Conservation (phyloP, 2,113 vertebrate species). For the Malurus alboscapulatus region DNA sequence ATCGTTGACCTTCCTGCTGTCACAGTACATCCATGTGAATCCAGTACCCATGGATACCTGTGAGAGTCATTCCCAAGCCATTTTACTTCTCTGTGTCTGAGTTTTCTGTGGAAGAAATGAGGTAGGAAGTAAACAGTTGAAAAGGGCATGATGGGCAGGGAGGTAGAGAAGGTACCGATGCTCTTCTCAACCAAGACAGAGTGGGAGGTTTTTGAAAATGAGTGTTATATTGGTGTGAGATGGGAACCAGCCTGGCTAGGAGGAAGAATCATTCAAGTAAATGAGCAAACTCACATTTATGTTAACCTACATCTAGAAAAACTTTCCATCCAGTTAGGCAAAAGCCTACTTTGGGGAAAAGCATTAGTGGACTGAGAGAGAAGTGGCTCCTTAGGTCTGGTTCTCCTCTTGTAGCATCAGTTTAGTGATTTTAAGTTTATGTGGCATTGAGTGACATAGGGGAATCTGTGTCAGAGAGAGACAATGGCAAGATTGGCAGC, state of each 20-base stretch:
- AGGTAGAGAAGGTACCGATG: background rate
- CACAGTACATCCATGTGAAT: background rate
- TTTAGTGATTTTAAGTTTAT: background rate
- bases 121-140: background rate
- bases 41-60: background rate
- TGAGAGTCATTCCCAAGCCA: background rate
- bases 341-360: background rate
- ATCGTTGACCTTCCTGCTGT: background rate
- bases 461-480: background rate
- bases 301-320: background rate
- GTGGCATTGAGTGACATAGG: background rate
- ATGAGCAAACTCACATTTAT: background rate
- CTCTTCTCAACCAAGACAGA: background rate
- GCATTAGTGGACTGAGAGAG: background rate
- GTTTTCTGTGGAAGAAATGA: background rate
- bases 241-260: fast-evolving
- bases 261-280: background rate
- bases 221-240: background rate
- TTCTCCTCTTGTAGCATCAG: background rate
- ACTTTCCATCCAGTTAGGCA: background rate
- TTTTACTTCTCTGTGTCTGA: background rate
- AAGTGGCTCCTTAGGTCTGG: background rate
- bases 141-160: background rate
- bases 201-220: background rate
- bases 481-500: background rate